A percentile compares a stretch with the other conserved stretches of the same genome.
phyloP scores from a whole-genome alignment of 2,113 vertebrate genomes.

The Sinocyclocheilus rhinocerous region DNA sequence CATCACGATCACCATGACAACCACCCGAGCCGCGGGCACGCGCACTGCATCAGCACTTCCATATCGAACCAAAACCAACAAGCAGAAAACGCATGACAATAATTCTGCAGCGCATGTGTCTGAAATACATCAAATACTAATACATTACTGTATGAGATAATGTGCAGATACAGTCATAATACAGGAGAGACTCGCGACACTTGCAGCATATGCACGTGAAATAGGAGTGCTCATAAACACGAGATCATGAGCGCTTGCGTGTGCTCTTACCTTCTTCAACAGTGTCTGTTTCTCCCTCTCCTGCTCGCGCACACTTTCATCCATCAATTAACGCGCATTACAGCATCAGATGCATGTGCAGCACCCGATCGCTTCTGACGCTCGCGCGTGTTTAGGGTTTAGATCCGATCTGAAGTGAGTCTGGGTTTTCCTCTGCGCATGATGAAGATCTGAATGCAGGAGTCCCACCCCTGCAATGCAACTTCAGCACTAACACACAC shows the following conservation, averaged over 20 bases:
- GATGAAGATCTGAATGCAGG: conserved; percentile 65
- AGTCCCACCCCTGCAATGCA: conserved; percentile 78
- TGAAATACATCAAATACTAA: not conserved
- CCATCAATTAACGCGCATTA: conserved; percentile 68
- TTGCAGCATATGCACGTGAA: not conserved
- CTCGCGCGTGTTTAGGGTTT: not conserved
- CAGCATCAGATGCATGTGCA: conserved; percentile 1
- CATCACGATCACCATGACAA: conserved; percentile 50
- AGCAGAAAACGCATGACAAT: not conserved
- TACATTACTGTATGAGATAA: not conserved
- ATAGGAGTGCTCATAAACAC: not conserved
- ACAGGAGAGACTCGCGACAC: not conserved
- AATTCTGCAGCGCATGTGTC: not conserved
- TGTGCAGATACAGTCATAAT: not conserved
- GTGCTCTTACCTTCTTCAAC: conserved; percentile 71
- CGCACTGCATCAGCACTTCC: conserved; percentile 36
- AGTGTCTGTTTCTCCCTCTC: conserved; percentile 75
- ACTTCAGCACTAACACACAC: conserved; percentile 67
- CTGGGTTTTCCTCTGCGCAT: conserved; percentile 37
- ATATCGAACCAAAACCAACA: not conserved
- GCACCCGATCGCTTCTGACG: not conserved
- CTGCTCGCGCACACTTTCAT: conserved; percentile 65
- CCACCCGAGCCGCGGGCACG: conserved; percentile 18
- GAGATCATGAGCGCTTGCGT: not conserved
- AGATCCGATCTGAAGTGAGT: conserved; percentile 11